Base-by-base conservation (phyloP, 1,140 invertebrate genomes). In the Drosophila bifasciata region DNA sequence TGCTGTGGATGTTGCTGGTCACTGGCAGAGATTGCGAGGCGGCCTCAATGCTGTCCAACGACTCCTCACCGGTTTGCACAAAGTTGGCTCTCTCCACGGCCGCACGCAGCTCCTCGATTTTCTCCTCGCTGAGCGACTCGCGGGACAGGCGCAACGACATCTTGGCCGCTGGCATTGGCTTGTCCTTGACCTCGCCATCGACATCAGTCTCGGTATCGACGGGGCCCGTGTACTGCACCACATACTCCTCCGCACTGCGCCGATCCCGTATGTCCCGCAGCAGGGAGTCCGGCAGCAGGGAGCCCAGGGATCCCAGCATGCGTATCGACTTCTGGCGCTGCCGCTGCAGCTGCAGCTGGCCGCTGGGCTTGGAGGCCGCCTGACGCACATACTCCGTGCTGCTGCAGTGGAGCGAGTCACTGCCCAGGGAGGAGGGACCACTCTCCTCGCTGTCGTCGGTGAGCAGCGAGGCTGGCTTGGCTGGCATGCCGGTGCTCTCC, bases 391-490 rank as follows among this genome's bases (percentile, higher is more conserved):
- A 88, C 69, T 81, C 90, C 52, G 72, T 86, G 58, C 59, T 79
- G 61, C 70, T 79, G 23, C 85, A 88, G 60, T 91, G 76, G 43
- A 91, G 62, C 1, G 84, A 88, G 67, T 91, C 91, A 41, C 89
- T 91, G 57, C 90, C 91, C 39, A 91, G 50, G 3, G 90, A 91
- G 13, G 89, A 89, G 19, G 90, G 83, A 7, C 60, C 81, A 39
- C 81, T 91, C 73, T 89, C 89, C 61, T 90, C 92, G 45, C 89
- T 90, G 70, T 92, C 92, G n/a, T 86, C 76, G 70, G 93, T 93
- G 93, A 90, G 94, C 6, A 50, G 28, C 94, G 91, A 95, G 7
- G 74, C 76, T 92, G 91, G 46, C 92, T 86, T 49, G 90, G 92
- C 15, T 52, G 73, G 71, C 92, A 88, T 55, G 90, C 91, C 61